Conservation (phyloP, 2,113 vertebrate species). For the Sylvietta virens region DNA sequence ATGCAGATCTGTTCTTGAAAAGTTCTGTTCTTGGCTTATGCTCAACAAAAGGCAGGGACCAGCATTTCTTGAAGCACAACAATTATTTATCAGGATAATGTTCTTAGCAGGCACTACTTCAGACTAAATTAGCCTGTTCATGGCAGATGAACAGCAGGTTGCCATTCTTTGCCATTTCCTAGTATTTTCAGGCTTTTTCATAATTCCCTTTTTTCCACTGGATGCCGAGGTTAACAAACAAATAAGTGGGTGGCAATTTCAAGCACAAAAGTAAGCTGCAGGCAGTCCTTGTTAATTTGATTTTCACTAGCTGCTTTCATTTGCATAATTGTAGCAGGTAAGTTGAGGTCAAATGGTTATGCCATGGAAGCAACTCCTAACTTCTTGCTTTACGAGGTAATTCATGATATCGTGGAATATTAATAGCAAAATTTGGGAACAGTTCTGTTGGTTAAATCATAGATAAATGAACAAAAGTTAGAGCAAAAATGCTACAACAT, state of each 20-base stretch:
- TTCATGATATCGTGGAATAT: background rate
- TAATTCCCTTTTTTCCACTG: background rate
- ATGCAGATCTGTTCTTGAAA: background rate
- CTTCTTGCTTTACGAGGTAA: background rate
- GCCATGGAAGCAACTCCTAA: background rate
- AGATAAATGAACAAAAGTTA: background rate
- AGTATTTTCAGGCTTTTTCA: background rate
- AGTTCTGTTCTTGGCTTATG: background rate
- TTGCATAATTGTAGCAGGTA: constrained; percentile 21
- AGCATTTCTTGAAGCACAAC: background rate
- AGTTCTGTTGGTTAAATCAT: background rate
- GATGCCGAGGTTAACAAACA: constrained; percentile 30
- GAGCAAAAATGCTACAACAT: background rate
- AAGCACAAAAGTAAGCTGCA: background rate
- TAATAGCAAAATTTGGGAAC: background rate
- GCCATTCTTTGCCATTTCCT: constrained; percentile 14
- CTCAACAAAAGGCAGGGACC: background rate
- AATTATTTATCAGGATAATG: background rate
- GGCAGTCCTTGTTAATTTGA: constrained; percentile 10
- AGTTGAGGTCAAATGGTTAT: background rate
- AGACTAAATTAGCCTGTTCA: background rate
- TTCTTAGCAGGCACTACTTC: background rate
- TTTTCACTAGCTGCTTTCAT: constrained; percentile 47
- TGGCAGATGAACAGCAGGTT: background rate
- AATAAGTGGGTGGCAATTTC: constrained; percentile 22